These are phyloP conservation scores for Chymomyza costata DNA, from an alignment of 1,140 invertebrate species.

Conservation along the genomic window DNA sequence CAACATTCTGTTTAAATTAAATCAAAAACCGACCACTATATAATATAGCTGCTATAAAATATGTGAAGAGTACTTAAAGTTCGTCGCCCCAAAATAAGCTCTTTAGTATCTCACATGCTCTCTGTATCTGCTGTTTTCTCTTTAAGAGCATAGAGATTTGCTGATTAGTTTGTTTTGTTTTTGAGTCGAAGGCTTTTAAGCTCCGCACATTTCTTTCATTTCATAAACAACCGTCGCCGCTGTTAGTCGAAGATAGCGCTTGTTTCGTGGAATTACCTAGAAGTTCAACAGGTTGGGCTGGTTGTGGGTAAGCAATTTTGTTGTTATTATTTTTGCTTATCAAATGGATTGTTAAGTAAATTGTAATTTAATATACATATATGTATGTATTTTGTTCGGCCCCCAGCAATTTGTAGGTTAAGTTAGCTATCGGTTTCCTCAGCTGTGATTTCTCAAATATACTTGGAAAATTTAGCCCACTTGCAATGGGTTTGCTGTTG, in stretches of 20 bases:
- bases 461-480: conserved; percentile 22
- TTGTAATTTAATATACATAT: conserved; percentile 8
- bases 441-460: conserved; percentile 12
- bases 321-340: conserved; percentile 44
- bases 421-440: conserved; percentile 37
- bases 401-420: conserved; percentile 35
- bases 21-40: too few relatives aligned
- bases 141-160: too few relatives aligned
- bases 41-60: too few relatives aligned
- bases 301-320: conserved; percentile 23
- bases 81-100: too few relatives aligned
- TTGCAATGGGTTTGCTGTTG: conserved; percentile 41
- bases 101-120: too few relatives aligned
- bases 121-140: too few relatives aligned
- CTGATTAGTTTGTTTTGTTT: too few relatives aligned
- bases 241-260: conserved; percentile 11
- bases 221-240: conserved; percentile 57
- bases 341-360: conserved; percentile 32
- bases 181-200: too few relatives aligned
- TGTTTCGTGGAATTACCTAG: not conserved
- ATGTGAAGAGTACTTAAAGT: too few relatives aligned
- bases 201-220: conserved; percentile 42
- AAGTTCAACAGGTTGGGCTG: conserved; percentile 1
- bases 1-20: too few relatives aligned
- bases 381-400: conserved; percentile 27